These are phyloP conservation scores for Chromobotia macracanthus DNA, from an alignment of 2,797 vertebrate species.

Conservation along the genomic window DNA sequence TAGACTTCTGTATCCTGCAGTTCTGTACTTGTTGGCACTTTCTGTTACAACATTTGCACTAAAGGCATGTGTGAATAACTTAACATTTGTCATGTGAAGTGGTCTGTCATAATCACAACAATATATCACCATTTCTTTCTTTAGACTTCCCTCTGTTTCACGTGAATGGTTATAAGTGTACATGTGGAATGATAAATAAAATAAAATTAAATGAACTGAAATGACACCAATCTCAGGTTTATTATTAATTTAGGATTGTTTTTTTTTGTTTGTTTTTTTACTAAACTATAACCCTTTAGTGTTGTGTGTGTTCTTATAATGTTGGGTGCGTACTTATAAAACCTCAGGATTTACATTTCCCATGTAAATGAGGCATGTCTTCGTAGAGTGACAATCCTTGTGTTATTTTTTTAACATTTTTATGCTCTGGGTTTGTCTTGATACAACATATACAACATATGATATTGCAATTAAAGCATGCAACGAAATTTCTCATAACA, in stretches of 20 bases:
- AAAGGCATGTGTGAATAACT: conserved; percentile 82
- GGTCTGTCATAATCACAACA: conserved; percentile 76
- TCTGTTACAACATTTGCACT: conserved; percentile 81
- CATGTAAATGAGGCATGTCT: background rate
- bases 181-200: conserved; percentile 76
- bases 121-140: conserved; percentile 63
- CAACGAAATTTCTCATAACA: background rate
- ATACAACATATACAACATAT: too few relatives aligned
- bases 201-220: conserved; percentile 61
- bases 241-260: background rate
- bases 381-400: background rate
- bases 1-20: conserved; percentile 63
- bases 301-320: background rate
- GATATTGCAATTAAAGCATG: background rate
- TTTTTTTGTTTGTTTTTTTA: too few relatives aligned
- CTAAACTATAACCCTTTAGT: background rate
- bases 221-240: conserved; percentile 4
- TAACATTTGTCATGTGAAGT: conserved; percentile 82
- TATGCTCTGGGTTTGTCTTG: background rate
- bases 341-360: too few relatives aligned
- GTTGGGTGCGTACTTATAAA: too few relatives aligned
- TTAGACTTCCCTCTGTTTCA: conserved; percentile 62
- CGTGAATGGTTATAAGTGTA: conserved; percentile 71
- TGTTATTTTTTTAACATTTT: background rate
- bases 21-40: conserved; percentile 75